These are phyloP conservation scores for Heteronetta atricapilla DNA, from an alignment of 2,113 vertebrate genomes.

Conservation along the genomic window DNA sequence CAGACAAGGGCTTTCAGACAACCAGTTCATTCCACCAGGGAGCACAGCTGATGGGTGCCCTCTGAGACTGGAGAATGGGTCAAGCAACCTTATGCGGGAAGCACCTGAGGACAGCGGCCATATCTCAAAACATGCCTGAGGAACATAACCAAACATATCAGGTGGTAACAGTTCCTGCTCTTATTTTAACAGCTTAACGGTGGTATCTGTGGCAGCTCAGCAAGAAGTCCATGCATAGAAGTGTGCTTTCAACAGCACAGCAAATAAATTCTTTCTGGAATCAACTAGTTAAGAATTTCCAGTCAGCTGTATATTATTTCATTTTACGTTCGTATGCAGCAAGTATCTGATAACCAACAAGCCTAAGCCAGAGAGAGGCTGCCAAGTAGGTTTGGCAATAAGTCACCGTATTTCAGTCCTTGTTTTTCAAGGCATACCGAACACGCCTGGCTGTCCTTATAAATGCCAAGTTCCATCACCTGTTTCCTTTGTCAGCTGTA, in stretches of 20 bases:
- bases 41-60: rapidly evolving
- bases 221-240: not conserved
- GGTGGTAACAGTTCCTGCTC: not conserved
- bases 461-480: not conserved
- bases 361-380: not conserved
- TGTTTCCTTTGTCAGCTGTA: not conserved
- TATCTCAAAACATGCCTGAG: not conserved
- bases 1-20: rapidly evolving
- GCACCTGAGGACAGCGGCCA: not conserved
- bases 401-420: not conserved
- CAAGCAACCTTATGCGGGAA: rapidly evolving
- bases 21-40: not conserved
- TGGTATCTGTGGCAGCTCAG: not conserved
- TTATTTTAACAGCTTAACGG: not conserved
- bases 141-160: rapidly evolving
- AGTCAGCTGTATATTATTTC: not conserved
- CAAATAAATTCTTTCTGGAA: not conserved
- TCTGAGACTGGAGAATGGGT: rapidly evolving
- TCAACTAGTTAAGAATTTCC: not conserved
- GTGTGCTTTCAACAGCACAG: not conserved
- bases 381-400: not conserved
- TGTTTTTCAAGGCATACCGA: not conserved
- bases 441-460: not conserved
- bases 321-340: not conserved
- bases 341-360: not conserved